These are phyloP conservation scores for Hipparchia semele DNA, from an alignment of 2,888 invertebrate species.

Conservation along the genomic window DNA sequence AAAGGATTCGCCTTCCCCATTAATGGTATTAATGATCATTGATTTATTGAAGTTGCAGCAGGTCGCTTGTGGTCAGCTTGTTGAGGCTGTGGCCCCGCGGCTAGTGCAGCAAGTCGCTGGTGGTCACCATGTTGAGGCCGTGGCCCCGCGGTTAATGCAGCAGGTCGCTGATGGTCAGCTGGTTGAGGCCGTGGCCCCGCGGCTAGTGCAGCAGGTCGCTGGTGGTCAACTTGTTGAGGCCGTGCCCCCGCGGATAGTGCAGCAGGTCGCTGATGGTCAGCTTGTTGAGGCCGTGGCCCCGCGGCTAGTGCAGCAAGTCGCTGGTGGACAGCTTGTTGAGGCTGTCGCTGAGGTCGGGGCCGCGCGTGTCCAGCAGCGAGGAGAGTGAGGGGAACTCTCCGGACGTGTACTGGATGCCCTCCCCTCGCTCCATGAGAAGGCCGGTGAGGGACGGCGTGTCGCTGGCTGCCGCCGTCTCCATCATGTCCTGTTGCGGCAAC, in stretches of 20 bases:
- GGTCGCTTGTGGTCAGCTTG: too few species aligned
- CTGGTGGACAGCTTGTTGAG: constrained; percentile 58
- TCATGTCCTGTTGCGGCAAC: constrained; percentile 43
- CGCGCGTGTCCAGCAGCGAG: constrained; percentile 42
- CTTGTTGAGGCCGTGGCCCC: too few species aligned
- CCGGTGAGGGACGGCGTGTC: constrained; percentile 53
- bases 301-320: constrained; percentile 44
- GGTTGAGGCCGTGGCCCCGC: constrained; percentile 53
- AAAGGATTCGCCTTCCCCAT: too few species aligned
- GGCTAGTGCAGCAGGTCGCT: neutral
- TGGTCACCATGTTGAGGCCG: too few species aligned
- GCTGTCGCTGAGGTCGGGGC: constrained; percentile 56
- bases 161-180: constrained; percentile 59
- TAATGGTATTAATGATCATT: too few species aligned
- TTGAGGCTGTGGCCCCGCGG: too few species aligned
- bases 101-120: too few species aligned
- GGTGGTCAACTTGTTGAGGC: too few species aligned
- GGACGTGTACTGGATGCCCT: constrained; percentile 66
- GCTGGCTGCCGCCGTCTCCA: constrained; percentile 48
- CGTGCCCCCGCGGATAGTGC: too few species aligned
- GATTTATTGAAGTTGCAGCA: too few species aligned
- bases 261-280: too few species aligned
- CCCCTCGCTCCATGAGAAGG: constrained; percentile 53
- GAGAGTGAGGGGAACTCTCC: constrained; percentile 73
- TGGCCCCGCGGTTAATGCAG: too few species aligned